Base-by-base conservation (phyloP, 2,113 vertebrate species). In the Saccopteryx leptura region DNA sequence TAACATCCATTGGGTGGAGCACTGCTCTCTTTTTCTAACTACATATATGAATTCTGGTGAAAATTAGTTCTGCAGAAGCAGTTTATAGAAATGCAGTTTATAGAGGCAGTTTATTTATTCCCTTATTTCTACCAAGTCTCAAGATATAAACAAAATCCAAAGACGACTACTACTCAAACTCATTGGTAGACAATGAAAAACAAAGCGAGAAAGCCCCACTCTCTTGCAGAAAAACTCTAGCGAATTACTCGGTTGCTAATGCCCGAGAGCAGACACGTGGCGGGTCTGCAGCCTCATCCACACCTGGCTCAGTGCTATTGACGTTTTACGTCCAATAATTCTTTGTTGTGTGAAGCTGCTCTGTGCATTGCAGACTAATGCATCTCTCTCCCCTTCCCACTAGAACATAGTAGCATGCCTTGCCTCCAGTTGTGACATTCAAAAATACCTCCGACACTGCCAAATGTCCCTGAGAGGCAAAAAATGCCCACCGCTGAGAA, bases 1-100 rank as follows among this genome's bases (percentile, higher is more conserved):
- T 83, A 84, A 90, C 39, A 74, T 54, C 31, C 52, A 76, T 63
- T 60, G 80, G 52, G 85, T 83, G 60, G 82, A 90, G 31, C 76
- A 92, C 11, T 72, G 15, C 23, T 39, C 48, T 94, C 39, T 92
- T 39, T 46, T 86, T 91, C 91, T 78, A 91, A 76, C 2, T 1
- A 10, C 10, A 68, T 6, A 93, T 39, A 74, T n/a, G n/a, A 63
- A 90, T 71, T 63, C n/a, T 91, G 13, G 28, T 68, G 23, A 75
- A 87, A 94, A 83, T 76, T 63, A 91, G 72, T 90, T 93, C 66
- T 81, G 33, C 9, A 66, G 56, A 65, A 13, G 18, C 69, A 87
- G 6, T 52, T 91, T 54, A 93, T 52, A 58, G 17, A 69, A 58
- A 79, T 46, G n/a, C 9, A 78, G 21, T 52, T 91, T 19, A 58